A percentile compares a stretch with the other conserved stretches of the same genome.
Evolutionary conservation across 2,888 invertebrate species (phyloP).

Genomic region (Sphaerophoria taeniata): DNA sequence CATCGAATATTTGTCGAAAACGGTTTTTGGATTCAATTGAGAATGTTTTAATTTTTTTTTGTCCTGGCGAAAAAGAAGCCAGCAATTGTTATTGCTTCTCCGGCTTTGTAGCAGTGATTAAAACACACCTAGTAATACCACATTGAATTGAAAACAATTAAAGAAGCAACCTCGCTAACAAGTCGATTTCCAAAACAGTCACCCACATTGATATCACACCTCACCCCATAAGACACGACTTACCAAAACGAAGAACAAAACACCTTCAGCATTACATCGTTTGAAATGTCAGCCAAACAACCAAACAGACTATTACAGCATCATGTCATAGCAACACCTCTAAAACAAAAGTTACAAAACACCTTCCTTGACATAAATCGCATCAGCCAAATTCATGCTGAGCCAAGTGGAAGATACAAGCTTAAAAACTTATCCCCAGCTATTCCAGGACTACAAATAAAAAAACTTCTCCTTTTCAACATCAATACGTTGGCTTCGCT

Average conservation of each 20-base stretch:
- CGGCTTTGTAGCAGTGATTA: too few species aligned
- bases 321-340: constrained; percentile 14
- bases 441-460: background rate
- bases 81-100: too few species aligned
- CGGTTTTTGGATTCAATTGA: too few species aligned
- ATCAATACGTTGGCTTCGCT: too few species aligned
- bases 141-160: too few species aligned
- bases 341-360: constrained; percentile 21
- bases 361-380: constrained; percentile 31
- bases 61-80: too few species aligned
- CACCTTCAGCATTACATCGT: background rate
- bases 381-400: constrained; percentile 28
- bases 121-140: too few species aligned
- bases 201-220: too few species aligned
- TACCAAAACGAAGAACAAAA: background rate
- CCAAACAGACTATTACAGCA: background rate
- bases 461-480: background rate
- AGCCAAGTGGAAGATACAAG: constrained; percentile 20
- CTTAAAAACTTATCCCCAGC: constrained; percentile 8
- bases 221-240: background rate
- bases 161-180: too few species aligned
- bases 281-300: background rate
- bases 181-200: too few species aligned
- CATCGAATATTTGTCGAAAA: too few species aligned
- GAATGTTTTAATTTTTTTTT: too few species aligned